Conservation (phyloP, 2,888 invertebrate genomes). For the Sympetrum striolatum region DNA sequence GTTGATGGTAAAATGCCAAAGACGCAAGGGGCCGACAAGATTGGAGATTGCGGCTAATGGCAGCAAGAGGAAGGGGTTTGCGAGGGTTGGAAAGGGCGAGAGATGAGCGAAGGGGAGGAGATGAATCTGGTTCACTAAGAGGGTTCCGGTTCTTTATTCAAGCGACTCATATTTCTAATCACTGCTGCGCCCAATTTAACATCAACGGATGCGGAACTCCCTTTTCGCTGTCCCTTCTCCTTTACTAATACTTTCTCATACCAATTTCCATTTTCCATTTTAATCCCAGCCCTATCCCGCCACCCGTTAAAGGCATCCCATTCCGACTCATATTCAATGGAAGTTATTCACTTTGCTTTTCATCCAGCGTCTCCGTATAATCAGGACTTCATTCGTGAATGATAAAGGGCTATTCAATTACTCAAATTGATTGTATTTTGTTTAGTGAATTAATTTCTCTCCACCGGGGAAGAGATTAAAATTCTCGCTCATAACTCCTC, state of each 20-base stretch:
- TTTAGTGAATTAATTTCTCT: constrained; percentile 6
- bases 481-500: background rate
- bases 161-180: constrained; percentile 42
- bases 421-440: constrained; percentile 34
- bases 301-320: constrained; percentile 18
- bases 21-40: background rate
- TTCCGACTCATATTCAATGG: constrained; percentile 33
- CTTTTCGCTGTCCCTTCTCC: background rate
- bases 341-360: constrained; percentile 17
- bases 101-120: constrained; percentile 34
- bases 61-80: background rate
- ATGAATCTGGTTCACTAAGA: constrained; percentile 41
- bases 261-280: constrained; percentile 42
- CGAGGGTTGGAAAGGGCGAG: background rate
- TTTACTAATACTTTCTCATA: constrained; percentile 21
- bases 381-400: constrained; percentile 27
- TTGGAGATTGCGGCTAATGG: background rate
- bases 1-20: background rate
- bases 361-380: constrained; percentile 16
- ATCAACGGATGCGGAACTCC: constrained; percentile 30
- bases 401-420: constrained; percentile 10
- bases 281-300: constrained; percentile 18
- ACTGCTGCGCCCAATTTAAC: constrained; percentile 41
- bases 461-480: background rate
- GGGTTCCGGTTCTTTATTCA: constrained; percentile 39